phyloP scores from a whole-genome alignment of 2,888 invertebrate species.

The Tiphia femorata region DNA sequence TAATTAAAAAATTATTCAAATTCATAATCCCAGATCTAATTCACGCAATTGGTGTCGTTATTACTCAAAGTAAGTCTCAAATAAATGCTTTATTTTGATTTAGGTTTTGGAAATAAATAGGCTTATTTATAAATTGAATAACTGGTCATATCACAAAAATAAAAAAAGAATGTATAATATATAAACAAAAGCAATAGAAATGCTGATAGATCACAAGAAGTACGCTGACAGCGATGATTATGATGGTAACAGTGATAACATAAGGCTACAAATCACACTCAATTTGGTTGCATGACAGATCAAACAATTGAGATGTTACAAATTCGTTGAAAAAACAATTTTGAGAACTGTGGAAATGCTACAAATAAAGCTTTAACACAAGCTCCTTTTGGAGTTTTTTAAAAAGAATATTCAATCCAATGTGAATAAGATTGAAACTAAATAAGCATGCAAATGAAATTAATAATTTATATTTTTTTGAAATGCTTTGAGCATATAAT shows the following conservation, averaged over 20 bases:
- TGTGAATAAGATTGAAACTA: constrained; percentile 4
- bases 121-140: background rate
- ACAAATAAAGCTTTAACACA: too few species aligned
- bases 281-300: too few species aligned
- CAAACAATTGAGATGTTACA: too few species aligned
- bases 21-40: constrained; percentile 8
- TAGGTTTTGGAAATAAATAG: constrained; percentile 14
- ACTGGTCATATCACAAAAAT: background rate
- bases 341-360: too few species aligned
- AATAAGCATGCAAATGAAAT: constrained; percentile 33
- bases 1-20: constrained; percentile 10
- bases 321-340: too few species aligned
- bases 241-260: too few species aligned
- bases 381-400: too few species aligned
- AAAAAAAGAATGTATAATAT: too few species aligned
- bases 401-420: background rate
- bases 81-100: constrained; percentile 7
- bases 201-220: too few species aligned
- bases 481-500: constrained; percentile 37
- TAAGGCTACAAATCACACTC: too few species aligned
- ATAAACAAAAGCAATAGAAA: too few species aligned
- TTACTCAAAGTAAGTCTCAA: constrained; percentile 12
- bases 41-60: background rate
- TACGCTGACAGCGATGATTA: too few species aligned
- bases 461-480: constrained; percentile 40